Conservation (phyloP, 2,888 invertebrate species). For the Gastrophysa polygoni region DNA sequence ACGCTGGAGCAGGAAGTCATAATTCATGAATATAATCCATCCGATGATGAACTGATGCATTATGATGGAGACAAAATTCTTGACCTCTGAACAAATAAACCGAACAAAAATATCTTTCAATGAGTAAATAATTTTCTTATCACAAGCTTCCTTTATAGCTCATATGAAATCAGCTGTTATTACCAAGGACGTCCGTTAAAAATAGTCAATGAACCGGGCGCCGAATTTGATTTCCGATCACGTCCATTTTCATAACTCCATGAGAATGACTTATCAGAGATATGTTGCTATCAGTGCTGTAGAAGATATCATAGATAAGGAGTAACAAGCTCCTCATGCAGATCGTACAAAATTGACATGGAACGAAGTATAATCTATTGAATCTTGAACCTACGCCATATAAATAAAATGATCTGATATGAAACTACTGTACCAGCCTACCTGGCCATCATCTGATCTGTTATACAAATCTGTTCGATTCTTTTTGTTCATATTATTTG, state of each 20-base stretch:
- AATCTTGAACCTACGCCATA: no score
- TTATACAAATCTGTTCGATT: no score
- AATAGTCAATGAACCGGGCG: constrained; percentile 21
- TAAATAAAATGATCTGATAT: no score
- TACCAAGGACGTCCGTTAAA: constrained; percentile 41
- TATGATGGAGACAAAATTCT: neutral
- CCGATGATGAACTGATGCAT: neutral
- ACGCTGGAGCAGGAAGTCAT: no score
- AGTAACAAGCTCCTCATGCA: no score
- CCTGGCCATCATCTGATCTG: no score
- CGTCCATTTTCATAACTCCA: constrained; percentile 17
- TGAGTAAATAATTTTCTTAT: constrained; percentile 16
- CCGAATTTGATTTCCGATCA: constrained; percentile 24
- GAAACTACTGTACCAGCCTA: no score
- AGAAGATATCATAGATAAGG: no score
- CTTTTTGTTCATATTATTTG: no score
- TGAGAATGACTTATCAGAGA: neutral
- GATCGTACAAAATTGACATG: no score
- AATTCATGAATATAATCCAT: neutral
- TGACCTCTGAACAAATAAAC: constrained; percentile 1
- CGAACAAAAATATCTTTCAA: constrained; percentile 6
- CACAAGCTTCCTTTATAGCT: constrained; percentile 25
- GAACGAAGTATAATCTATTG: no score
- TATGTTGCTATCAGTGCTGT: neutral
- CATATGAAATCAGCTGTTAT: constrained; percentile 40